Evolutionary conservation across 2,113 vertebrate genomes (phyloP), one percentile per base, ranked within the genome.

Genomic region (Zosterops pallidus): DNA sequence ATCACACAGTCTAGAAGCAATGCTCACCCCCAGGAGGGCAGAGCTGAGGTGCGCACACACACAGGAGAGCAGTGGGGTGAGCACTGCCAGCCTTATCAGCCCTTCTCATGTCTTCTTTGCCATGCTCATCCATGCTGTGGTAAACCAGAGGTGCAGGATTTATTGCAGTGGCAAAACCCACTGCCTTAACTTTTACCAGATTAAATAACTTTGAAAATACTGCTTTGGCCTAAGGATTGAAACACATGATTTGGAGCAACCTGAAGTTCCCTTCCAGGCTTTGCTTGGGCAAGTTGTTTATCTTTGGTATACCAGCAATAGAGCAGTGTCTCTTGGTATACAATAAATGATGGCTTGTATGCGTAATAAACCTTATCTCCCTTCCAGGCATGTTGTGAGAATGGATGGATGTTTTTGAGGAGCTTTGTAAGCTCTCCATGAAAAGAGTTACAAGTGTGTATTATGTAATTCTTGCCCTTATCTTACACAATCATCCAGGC

Each of bases 1-100:
- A 98, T 96, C 91, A 56, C 0, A 9, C 92, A 91, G 94, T 98
- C 96, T 98, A 94, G 96, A 97, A 97, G 89, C 79, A 62, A 55
- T 13, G 49, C 70, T 95, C 64, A 62, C 49, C 89, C 92, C 94
- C 7, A 14, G 67, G 89, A 46, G 81, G 41, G 65, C 19, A 53
- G 82, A 86, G n/a, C 52, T 17, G 46, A 96, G 84, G 71, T 46
- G 79, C 63, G 78, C 70, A 29, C 4, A 1, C 16, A 9, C 39
- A 62, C 17, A 2, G 14, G 57, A 46, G 83, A 80, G 52, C 8
- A 9, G 69, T 49, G 14, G 22, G 67, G 79, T 78, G 33, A 64
- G 62, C 50, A 12, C 59, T 41, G 33, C 35, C 50, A 41, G 74
- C 49, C 74, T 57, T 83, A 80, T 83, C 88, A 78, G 69, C 72